Evolutionary conservation across 2,113 vertebrate genomes (phyloP), one percentile per base, ranked within the genome.

Genomic region (Gymnocephalus cernua): DNA sequence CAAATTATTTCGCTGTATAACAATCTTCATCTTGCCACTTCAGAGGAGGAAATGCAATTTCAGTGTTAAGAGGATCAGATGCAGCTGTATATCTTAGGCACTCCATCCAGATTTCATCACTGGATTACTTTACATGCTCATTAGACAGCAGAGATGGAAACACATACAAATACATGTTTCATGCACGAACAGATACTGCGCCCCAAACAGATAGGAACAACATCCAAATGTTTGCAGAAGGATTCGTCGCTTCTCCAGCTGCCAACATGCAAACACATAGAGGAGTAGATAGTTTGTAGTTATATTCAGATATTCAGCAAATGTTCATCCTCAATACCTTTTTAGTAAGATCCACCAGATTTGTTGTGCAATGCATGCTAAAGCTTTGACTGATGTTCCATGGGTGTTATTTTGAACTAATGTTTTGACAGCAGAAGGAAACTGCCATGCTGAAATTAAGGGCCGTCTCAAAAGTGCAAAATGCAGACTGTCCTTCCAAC

Each of bases 11-110:
- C 3, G 5, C 50, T 59, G 27, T 77, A 18, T 9, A 32, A 75
- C 74, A 81, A 56, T 75, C 41, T 23, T 35, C 4, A 12, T 63
- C 54, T 66, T 68, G 0, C 47, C 48, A 47, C 67, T 65, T 54
- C 47, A 82, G 41, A 80, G 23, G 25, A 70, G 67, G 16, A 77
- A 84, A 77, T 50, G 44, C 61, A 76, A 57, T 82, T 47, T 59
- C 27, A 59, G 21, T 23, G 3, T 79, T 53, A 14, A 41, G 23
- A 59, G 32, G 51, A 74, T 59, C 51, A 51, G 6, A 67, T 71
- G 50, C 77, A 80, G 63, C 68, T 74, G 48, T 12, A 41, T n/a
- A 0, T 50, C 12, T 70, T 13, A 48, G 29, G 13, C n/a, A 19
- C 12, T 58, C 45, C 9, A 47, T 62, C 18, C 27, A 62, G 68